Conservation (phyloP, 1,140 invertebrate genomes). For the Bursaphelenchus mucronatus region DNA sequence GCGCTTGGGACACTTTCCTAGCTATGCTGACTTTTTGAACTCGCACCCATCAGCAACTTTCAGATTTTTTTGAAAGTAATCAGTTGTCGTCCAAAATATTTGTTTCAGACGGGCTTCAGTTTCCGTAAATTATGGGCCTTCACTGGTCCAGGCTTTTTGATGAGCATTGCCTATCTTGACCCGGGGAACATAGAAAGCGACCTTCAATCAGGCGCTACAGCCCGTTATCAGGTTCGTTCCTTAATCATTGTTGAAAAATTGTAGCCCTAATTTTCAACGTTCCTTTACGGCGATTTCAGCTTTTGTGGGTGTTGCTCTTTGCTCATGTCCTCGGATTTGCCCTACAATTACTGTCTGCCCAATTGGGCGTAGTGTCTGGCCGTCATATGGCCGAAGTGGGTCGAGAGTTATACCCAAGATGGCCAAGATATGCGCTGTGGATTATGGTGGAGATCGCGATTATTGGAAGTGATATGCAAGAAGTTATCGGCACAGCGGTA, state of each 20-base stretch:
- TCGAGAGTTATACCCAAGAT: conserved; percentile 73
- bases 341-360: conserved; percentile 77
- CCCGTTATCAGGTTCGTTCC: conserved; percentile 71
- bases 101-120: conserved; percentile 66
- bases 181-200: conserved; percentile 90
- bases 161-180: conserved; percentile 88
- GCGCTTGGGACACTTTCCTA: too few relatives aligned
- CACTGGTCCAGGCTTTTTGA: conserved; percentile 85
- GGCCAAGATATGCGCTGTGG: conserved; percentile 78
- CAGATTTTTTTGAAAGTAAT: too few relatives aligned
- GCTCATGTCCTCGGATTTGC: conserved; percentile 79
- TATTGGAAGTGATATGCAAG: conserved; percentile 80
- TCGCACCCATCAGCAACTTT: too few relatives aligned
- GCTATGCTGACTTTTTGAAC: too few relatives aligned
- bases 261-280: conserved; percentile 9
- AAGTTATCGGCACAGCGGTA: conserved; percentile 67
- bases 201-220: conserved; percentile 75
- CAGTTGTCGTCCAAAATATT: background rate
- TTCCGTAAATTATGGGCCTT: conserved; percentile 86
- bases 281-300: conserved; percentile 61
- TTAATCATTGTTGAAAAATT: conserved; percentile 32
- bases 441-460: conserved; percentile 90
- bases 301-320: conserved; percentile 81
- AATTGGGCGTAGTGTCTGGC: conserved; percentile 79
- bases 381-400: conserved; percentile 67